Conservation (phyloP, 2,113 vertebrate genomes). For the Petroica traversi region DNA sequence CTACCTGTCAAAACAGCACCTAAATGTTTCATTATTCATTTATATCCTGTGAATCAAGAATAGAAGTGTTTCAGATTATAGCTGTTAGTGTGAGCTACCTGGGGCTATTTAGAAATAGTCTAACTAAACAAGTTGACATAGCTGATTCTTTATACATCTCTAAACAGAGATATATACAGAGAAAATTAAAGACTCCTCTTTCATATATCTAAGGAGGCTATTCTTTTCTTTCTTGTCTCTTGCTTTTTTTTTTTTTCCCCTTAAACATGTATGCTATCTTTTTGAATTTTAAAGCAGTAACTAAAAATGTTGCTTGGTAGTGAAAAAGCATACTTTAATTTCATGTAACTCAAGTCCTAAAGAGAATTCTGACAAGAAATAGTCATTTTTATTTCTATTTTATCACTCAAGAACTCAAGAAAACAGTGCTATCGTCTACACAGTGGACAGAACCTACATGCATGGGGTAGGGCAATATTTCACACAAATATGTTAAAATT, state of each 20-base stretch:
- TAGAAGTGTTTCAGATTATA: not conserved
- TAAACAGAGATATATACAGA: not conserved
- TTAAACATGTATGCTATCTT: not conserved
- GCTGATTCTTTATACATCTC: not conserved
- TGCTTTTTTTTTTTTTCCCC: not conserved
- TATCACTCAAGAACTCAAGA: not conserved
- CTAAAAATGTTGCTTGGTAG: not conserved
- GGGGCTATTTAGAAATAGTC: not conserved
- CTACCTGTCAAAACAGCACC: not conserved
- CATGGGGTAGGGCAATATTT: not conserved
- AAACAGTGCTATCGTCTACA: not conserved
- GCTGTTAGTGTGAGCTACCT: not conserved
- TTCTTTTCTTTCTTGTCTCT: not conserved
- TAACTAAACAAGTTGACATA: not conserved
- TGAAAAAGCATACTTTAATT: not conserved
- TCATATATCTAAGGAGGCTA: not conserved
- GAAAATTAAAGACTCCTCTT: not conserved
- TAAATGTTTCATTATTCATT: not conserved
- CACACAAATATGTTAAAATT: not conserved
- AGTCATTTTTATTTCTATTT: not conserved
- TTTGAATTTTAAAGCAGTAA: not conserved
- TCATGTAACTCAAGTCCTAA: not conserved
- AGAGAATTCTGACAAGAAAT: not conserved
- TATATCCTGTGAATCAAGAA: not conserved
- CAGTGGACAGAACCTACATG: not conserved